phyloP scores from a whole-genome alignment of 2,888 invertebrate genomes.

The Melangyna quadrimaculata region DNA sequence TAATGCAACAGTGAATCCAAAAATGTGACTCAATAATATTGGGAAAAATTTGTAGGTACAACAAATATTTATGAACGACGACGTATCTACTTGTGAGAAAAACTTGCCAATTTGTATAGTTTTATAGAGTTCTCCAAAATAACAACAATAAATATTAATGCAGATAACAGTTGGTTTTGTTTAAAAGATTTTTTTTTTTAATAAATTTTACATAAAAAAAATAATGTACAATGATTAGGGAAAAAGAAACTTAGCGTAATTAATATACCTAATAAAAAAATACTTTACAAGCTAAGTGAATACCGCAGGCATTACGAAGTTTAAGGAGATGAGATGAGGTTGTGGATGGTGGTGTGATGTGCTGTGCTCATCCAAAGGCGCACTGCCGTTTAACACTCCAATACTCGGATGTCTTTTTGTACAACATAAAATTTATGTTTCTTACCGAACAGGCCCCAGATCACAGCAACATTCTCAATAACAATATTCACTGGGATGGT shows the following conservation, averaged over 20 bases:
- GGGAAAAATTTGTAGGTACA: not conserved
- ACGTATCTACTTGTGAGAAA: not conserved
- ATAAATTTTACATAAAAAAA: constrained; percentile 1
- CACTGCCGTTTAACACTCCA: constrained; percentile 79
- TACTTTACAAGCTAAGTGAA: constrained; percentile 70
- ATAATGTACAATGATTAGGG: constrained; percentile 60
- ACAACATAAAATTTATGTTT: constrained; percentile 99
- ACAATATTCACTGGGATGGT: constrained; percentile 96
- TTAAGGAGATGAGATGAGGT: constrained; percentile 9
- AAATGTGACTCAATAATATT: not conserved
- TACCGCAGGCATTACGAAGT: constrained; percentile 67
- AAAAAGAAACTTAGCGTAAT: constrained; percentile 25
- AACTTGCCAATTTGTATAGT: not conserved
- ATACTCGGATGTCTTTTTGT: constrained; percentile 91
- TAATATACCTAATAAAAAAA: constrained; percentile 38
- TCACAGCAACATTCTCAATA: constrained; percentile 96
- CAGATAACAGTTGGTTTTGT: constrained; percentile 10
- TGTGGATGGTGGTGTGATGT: not conserved
- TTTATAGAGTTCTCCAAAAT: not conserved
- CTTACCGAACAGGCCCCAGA: constrained; percentile 96
- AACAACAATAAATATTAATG: constrained; percentile 13
- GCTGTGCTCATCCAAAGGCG: not conserved
- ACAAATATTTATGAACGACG: not conserved
- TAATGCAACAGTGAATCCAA: constrained; percentile 28
- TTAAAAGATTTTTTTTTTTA: not conserved